A percentile compares a stretch with the other conserved stretches of the same genome.
phyloP scores from a whole-genome alignment of 2,113 vertebrate species.

The Atlantisia rogersi region DNA sequence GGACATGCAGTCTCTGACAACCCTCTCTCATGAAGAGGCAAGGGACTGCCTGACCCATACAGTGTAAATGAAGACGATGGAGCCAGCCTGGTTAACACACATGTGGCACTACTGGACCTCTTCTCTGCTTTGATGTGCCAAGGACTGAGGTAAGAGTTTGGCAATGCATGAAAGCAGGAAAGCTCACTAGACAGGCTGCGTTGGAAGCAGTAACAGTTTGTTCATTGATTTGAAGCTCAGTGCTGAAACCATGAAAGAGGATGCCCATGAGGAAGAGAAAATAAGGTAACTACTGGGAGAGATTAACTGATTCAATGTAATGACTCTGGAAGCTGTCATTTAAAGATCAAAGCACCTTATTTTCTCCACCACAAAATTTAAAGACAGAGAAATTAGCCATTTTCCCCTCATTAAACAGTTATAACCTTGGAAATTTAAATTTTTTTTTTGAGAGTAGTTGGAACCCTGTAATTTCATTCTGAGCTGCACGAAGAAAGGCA shows the following conservation, averaged over 20 bases:
- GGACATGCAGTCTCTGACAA: background rate
- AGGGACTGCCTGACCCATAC: background rate
- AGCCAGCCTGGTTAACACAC: background rate
- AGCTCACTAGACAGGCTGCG: constrained; percentile 44
- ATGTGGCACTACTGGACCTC: background rate
- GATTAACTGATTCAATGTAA: constrained; percentile 69
- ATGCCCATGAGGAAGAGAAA: constrained; percentile 65
- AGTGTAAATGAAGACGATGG: background rate
- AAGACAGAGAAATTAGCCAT: constrained; percentile 61
- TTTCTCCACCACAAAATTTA: constrained; percentile 71
- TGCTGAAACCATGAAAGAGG: constrained; percentile 62
- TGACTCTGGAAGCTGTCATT: constrained; percentile 67
- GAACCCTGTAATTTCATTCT: constrained; percentile 15
- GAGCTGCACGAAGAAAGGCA: background rate
- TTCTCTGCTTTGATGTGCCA: constrained; percentile 14
- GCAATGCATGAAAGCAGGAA: constrained; percentile 63
- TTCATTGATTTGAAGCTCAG: constrained; percentile 71
- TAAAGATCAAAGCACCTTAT: constrained; percentile 69
- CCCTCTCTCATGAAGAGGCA: background rate
- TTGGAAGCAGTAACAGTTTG: constrained; percentile 59
- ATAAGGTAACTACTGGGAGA: constrained; percentile 68
- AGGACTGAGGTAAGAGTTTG: constrained; percentile 63
- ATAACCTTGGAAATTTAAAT: constrained; percentile 40
- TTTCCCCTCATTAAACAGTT: constrained; percentile 50
- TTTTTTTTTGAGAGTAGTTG: background rate